Percentiles rank a stretch among this genome's conserved stretches.
phyloP scores from a whole-genome alignment of 2,888 invertebrate genomes.

The Lutraria lutraria region DNA sequence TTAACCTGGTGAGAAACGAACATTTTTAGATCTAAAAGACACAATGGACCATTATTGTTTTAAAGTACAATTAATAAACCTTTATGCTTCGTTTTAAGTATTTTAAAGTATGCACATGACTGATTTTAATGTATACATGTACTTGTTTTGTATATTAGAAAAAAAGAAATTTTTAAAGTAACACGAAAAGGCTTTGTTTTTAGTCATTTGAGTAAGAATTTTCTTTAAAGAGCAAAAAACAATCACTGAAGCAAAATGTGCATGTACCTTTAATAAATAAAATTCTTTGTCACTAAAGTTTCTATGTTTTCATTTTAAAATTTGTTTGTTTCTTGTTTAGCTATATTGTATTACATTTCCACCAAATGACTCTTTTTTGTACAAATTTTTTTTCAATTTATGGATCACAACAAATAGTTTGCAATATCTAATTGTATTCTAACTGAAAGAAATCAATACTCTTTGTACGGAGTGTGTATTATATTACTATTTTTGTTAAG shows the following conservation, averaged over 20 bases:
- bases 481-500: neutral
- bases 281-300: neutral
- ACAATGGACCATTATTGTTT: neutral
- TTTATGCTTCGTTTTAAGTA: neutral
- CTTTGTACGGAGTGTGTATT: neutral
- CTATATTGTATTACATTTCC: neutral
- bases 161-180: neutral
- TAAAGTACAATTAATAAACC: neutral
- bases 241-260: neutral
- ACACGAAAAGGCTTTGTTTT: constrained; percentile 1
- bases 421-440: neutral
- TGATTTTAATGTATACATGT: neutral
- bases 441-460: neutral
- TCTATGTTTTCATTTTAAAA: neutral
- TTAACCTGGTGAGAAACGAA: too few species aligned
- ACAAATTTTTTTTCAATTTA: neutral
- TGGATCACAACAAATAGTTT: neutral
- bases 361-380: neutral
- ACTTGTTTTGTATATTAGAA: neutral
- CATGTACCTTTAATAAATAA: neutral
- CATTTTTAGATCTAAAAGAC: too few species aligned
- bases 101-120: constrained; percentile 2
- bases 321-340: constrained; percentile 1
- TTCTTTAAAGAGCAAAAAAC: neutral
- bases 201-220: neutral